Conservation (phyloP, 2,113 vertebrate species). For the Mastomys coucha region DNA sequence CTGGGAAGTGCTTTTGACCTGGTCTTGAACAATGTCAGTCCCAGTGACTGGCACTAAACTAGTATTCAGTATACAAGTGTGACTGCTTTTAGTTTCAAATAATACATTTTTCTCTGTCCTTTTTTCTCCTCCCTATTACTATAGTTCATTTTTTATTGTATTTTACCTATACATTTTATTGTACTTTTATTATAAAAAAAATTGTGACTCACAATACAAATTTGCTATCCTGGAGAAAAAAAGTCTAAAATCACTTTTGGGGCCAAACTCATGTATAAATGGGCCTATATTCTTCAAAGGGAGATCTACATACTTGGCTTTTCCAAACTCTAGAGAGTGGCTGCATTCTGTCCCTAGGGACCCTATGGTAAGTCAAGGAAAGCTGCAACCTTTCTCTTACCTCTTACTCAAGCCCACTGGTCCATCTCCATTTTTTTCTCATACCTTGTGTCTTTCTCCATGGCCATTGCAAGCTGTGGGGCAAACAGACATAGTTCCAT, state of each 20-base stretch:
- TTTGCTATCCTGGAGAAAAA: background rate
- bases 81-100: background rate
- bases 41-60: background rate
- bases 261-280: background rate
- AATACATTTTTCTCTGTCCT: background rate
- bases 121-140: background rate
- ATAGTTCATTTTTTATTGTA: background rate
- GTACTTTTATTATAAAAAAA: background rate
- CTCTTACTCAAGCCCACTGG: background rate
- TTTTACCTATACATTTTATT: too few species aligned
- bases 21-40: accelerated
- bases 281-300: background rate
- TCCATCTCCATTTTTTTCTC: background rate
- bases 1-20: background rate
- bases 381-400: background rate
- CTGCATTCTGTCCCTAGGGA: background rate
- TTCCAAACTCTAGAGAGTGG: background rate
- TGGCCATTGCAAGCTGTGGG: background rate
- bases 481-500: background rate
- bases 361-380: background rate
- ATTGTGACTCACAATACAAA: background rate
- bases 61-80: background rate
- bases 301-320: background rate
- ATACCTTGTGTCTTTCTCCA: background rate
- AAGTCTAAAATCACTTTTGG: background rate